Conservation (phyloP, 2,797 vertebrate genomes). For the Cyclura pinguis region DNA sequence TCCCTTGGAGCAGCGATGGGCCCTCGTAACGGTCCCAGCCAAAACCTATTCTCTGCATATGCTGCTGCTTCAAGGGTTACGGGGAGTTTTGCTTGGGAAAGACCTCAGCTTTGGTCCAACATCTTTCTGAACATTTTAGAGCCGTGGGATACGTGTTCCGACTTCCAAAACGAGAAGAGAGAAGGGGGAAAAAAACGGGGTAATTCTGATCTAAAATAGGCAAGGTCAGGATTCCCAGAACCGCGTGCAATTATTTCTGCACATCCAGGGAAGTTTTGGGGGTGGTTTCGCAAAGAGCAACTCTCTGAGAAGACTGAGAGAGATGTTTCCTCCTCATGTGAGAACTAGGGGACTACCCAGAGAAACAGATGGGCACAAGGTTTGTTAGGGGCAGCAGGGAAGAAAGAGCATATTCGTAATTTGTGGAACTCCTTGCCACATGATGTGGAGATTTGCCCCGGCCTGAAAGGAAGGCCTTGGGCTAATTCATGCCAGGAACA, state of each 20-base stretch:
- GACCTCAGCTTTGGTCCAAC: neutral
- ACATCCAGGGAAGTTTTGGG: neutral
- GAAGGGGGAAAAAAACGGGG: fast-evolving
- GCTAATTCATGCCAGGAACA: neutral
- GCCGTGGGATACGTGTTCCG: neutral
- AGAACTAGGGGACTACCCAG: too few species aligned
- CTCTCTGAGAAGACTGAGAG: neutral
- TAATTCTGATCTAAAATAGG: neutral
- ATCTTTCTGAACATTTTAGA: neutral
- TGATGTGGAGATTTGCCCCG: neutral
- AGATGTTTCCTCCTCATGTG: neutral
- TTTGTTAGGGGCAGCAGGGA: too few species aligned
- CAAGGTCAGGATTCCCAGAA: neutral
- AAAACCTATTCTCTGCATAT: neutral
- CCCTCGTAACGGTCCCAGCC: neutral
- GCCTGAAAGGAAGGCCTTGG: neutral
- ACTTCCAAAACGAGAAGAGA: neutral
- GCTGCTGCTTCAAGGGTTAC: neutral
- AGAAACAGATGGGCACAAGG: neutral
- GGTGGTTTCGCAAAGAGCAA: neutral
- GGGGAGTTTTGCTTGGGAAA: neutral
- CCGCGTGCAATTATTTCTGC: neutral
- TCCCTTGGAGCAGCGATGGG: neutral
- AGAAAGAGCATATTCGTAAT: too few species aligned
- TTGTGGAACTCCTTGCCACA: neutral